A percentile compares a stretch with the other conserved stretches of the same genome.
phyloP scores from a whole-genome alignment of 2,113 vertebrate genomes.

The Sardina pilchardus region DNA sequence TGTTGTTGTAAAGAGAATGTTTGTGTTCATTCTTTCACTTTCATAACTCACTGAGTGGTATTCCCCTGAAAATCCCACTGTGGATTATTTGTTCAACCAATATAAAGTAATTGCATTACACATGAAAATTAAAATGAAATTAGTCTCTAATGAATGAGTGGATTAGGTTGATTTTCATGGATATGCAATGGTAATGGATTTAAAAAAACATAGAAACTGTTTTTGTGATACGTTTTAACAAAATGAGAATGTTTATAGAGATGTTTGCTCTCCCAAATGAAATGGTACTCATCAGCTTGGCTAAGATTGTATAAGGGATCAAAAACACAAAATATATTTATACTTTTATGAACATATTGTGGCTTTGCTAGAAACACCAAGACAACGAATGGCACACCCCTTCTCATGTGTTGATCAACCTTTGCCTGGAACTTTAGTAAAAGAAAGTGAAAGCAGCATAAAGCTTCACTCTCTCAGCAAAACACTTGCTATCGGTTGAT shows the following conservation, averaged over 20 bases:
- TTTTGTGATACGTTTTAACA: no score
- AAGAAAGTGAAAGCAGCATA: background rate
- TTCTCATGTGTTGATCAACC: background rate
- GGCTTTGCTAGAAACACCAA: background rate
- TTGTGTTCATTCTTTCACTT: background rate
- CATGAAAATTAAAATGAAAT: background rate
- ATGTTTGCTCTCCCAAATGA: no score
- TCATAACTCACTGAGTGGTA: background rate
- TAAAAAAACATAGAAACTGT: no score
- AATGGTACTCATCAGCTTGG: no score
- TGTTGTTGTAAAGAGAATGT: no score
- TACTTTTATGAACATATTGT: no score
- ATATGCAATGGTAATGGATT: no score
- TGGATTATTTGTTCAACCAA: background rate
- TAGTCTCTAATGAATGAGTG: no score
- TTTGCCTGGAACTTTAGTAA: background rate
- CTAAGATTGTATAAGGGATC: no score
- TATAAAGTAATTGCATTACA: background rate
- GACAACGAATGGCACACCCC: background rate
- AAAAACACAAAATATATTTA: no score
- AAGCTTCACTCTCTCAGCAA: background rate
- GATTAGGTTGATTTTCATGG: no score
- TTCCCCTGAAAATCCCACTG: background rate
- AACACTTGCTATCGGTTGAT: background rate
- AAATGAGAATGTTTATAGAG: no score